phyloP scores from a whole-genome alignment of 1,140 invertebrate genomes.

The Wiebesia pumilae region DNA sequence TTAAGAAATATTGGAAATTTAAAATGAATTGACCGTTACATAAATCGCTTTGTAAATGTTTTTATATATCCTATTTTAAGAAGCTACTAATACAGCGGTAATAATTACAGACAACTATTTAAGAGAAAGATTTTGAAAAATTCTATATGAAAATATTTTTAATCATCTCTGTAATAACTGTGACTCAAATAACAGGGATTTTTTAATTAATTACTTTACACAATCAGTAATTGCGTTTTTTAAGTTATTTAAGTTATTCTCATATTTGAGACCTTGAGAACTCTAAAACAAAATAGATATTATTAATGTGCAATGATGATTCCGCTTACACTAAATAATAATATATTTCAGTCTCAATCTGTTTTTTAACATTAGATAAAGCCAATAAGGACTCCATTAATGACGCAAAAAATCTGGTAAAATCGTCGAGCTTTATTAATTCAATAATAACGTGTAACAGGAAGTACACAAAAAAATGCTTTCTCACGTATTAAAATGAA shows the following conservation, averaged over 20 bases:
- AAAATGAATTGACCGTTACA: conserved; percentile 6
- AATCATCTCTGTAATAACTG: neutral
- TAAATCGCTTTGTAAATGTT: neutral
- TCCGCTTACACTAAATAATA: neutral
- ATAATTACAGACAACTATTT: neutral
- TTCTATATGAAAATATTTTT: neutral
- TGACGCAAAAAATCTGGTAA: neutral
- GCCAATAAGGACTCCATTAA: conserved; percentile 17
- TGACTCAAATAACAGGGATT: neutral
- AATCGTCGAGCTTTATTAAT: conserved; percentile 37
- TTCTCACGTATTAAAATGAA: conserved; percentile 55
- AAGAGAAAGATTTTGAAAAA: neutral
- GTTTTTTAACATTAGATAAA: conserved; percentile 31
- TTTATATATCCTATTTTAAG: neutral
- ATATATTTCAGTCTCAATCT: neutral
- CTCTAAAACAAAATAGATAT: neutral
- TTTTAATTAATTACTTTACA: neutral
- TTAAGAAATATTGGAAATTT: neutral
- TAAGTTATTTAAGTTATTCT: neutral
- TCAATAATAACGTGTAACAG: conserved; percentile 46
- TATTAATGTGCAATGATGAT: neutral
- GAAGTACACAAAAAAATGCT: conserved; percentile 50
- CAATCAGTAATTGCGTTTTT: neutral
- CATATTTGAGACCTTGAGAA: neutral
- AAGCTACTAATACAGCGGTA: neutral